Percentiles rank a stretch among this genome's conserved stretches.
These are phyloP conservation scores for Drosophila ogumai DNA, from an alignment of 1,140 invertebrate species.

Conservation along the genomic window DNA sequence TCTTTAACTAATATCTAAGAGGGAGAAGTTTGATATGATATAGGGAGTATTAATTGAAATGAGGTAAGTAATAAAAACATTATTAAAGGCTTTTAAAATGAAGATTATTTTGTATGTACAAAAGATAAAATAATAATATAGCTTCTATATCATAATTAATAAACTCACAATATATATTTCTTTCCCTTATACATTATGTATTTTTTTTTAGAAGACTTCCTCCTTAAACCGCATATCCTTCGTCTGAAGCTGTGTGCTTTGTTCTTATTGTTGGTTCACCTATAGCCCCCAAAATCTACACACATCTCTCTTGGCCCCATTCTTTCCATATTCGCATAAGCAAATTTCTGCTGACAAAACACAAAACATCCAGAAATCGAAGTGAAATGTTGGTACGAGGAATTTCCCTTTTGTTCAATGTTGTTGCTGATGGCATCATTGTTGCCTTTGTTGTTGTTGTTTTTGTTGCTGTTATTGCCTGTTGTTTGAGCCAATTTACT, in stretches of 20 bases:
- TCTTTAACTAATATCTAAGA: slow-evolving; percentile 7
- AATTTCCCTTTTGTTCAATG: slow-evolving; percentile 63
- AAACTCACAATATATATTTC: not conserved
- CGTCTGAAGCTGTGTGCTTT: slow-evolving; percentile 28
- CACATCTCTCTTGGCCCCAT: slow-evolving; percentile 19
- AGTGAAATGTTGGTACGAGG: slow-evolving; percentile 75
- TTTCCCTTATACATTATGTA: slow-evolving; percentile 10
- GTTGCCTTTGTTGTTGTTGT: slow-evolving; percentile 42
- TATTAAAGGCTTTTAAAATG: not conserved
- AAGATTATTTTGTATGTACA: too few relatives aligned
- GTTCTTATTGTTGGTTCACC: slow-evolving; percentile 55
- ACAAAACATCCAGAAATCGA: slow-evolving; percentile 76
- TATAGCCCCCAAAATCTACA: slow-evolving; percentile 52
- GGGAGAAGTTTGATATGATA: not conserved
- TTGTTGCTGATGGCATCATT: slow-evolving; percentile 52
- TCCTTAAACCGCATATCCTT: not conserved
- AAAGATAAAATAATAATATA: too few relatives aligned
- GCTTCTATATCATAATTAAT: too few relatives aligned
- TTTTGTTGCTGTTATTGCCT: slow-evolving; percentile 48
- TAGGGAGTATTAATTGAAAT: not conserved
- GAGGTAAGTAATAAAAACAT: not conserved
- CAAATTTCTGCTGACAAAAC: slow-evolving; percentile 82
- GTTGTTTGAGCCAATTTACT: slow-evolving; percentile 79
- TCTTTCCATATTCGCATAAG: slow-evolving; percentile 39
- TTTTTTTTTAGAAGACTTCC: slow-evolving; percentile 1